Conservation (phyloP, 2,797 vertebrate species). For the Varecia variegata region DNA sequence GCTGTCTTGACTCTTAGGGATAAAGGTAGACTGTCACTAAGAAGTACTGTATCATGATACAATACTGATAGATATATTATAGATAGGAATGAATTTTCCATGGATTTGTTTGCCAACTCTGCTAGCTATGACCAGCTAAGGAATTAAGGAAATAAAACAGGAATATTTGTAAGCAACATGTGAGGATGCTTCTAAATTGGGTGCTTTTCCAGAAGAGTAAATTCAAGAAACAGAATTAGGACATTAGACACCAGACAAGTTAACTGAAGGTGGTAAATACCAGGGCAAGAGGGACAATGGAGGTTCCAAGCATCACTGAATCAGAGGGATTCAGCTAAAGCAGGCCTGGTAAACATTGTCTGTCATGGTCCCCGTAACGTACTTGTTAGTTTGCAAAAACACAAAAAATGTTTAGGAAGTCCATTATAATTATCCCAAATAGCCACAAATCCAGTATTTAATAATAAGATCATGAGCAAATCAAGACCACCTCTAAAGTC, state of each 20-base stretch:
- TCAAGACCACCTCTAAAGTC: neutral
- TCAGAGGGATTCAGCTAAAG: neutral
- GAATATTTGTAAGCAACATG: neutral
- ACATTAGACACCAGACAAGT: neutral
- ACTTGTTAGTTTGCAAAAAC: neutral
- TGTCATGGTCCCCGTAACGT: neutral
- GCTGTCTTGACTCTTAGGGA: neutral
- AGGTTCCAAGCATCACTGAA: neutral
- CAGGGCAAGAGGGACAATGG: neutral
- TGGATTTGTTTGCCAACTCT: neutral
- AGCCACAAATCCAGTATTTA: neutral
- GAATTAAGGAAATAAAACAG: neutral
- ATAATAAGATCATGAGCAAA: neutral
- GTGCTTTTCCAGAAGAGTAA: neutral
- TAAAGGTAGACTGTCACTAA: neutral
- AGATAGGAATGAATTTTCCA: neutral
- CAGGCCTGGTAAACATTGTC: accelerated
- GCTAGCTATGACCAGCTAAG: neutral
- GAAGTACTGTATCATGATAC: neutral
- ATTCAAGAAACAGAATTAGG: neutral
- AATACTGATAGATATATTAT: neutral
- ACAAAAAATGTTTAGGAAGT: neutral
- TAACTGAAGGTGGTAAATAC: neutral
- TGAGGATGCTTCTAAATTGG: neutral
- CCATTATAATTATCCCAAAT: neutral